Base-by-base conservation (phyloP, 2,113 vertebrate species). In the Paratilapia polleni region DNA sequence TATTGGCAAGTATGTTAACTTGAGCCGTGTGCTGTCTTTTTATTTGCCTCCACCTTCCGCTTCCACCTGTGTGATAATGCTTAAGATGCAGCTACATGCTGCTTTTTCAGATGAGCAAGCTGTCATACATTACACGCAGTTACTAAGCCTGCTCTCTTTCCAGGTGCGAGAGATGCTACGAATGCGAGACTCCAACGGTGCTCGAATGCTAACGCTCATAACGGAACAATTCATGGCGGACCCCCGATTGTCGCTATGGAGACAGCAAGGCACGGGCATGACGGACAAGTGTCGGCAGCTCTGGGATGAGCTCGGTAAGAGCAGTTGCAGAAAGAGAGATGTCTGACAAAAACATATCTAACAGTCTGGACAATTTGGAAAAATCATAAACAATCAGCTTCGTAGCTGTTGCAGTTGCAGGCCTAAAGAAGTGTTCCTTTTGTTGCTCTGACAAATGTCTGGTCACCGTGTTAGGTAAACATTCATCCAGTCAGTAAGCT, bases 151-250 rank as follows among this genome's bases (percentile, higher is more conserved):
- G 73, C 36, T 57, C 81, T 81, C 59, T 90, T 78, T 87, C 34
- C 94, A 99, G 98, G 98, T 99, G 81, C 96, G 98, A 78, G 98
- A 99, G 95, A 99, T 99, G 98, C 96, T 99, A 64, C 96, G 97
- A 78, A 99, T 99, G 98, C 96, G 98, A 85, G 98, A 99, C 95
- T 99, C 98, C 62, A 99, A 99, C 0, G 98, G 98, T 22, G 98
- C 98, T 80, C 96, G 98, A 83, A 99, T 99, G 98, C 96, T 99
- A 90, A 99, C 98, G 0, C 74, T 99, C 86, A 99, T 99, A 90
- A 99, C 98, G 0, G 98, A 99, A 81, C 98, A 99, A 94, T 99
- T 99, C 80, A 99, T 99, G 98, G 98, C 98, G 0, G 98, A 99
- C 85, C 98, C 98, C 15, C 97, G 98, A 13, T 96, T 99, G 90